Evolutionary conservation across 1,140 invertebrate genomes (phyloP), one percentile per base, ranked within the genome.

Genomic region (Aphelenchoides besseyi): DNA sequence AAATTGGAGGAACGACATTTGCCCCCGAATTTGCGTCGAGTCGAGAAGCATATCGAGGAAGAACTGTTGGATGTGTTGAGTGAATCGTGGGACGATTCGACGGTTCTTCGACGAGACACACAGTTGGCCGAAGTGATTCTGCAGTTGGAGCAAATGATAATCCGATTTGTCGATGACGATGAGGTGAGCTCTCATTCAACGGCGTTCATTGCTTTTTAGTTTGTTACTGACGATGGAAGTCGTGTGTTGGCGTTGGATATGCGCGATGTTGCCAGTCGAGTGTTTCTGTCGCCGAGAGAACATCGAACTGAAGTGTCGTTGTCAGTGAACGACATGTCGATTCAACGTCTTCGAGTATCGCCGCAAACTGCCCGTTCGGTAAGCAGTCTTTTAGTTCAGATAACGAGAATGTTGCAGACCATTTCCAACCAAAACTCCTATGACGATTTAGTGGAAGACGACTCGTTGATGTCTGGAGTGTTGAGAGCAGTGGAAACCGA

Each of bases 101-200:
- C 92, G 0, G 85, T 95, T 33, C 83, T 95, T 3, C 90, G 91
- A 78, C 88, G 93, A 35, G 95, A 98, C 83, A 89, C 90, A 0
- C 89, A 97, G 23, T 94, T 97, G 85, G 93, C 92, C 2, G 89
- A 92, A 75, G 91, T 97, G 80, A 91, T 92, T 83, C 95, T 97
- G 79, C 89, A 89, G n/a, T 84, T 98, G 2, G 89, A 91, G 23
- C 90, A 90, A 72, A 92, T 94, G 0, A 89, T 90, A 0, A 87
- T 97, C 54, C 59, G 84, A 81, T 70, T 84, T 88, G 28, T 83
- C 18, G 78, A 71, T 74, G 75, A 66, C 63, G 74, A 74, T 61
- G 68, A 74, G 66, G 23, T 28, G 1, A 32, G 30, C 52, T 48
- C 54, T 74, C 12, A n/a, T 68, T 16, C 3, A 26, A 69, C 28